phyloP scores from a whole-genome alignment of 2,113 vertebrate species.

The Nothocercus julius region DNA sequence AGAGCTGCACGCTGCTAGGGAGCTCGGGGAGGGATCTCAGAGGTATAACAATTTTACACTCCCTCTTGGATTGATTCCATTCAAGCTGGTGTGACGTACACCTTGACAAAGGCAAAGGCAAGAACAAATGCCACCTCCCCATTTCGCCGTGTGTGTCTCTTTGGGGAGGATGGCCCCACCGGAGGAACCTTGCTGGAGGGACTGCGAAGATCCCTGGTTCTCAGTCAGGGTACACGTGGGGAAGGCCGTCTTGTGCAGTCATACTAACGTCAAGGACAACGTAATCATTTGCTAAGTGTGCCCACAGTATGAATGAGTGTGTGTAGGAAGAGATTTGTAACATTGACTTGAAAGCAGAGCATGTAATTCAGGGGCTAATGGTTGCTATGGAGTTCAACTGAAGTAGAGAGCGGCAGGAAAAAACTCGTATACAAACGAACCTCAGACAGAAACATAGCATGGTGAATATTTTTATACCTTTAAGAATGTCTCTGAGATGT shows the following conservation, averaged over 20 bases:
- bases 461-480: not conserved
- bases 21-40: not conserved
- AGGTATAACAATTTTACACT: not conserved
- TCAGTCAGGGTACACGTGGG: not conserved
- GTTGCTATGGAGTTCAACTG: conserved; percentile 62
- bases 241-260: not conserved
- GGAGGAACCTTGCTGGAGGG: not conserved
- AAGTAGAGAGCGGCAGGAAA: conserved; percentile 29
- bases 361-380: not conserved
- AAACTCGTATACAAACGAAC: not conserved
- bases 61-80: not conserved
- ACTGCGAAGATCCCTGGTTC: not conserved
- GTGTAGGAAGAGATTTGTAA: not conserved
- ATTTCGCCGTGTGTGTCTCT: not conserved
- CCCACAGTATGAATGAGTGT: not conserved
- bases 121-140: not conserved
- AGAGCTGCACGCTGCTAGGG: not conserved
- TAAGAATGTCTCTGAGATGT: not conserved
- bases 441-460: not conserved
- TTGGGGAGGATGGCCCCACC: not conserved
- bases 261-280: not conserved
- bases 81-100: not conserved
- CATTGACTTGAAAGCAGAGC: not conserved
- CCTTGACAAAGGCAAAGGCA: not conserved
- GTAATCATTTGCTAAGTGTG: not conserved